phyloP scores from a whole-genome alignment of 2,888 invertebrate genomes.

The Zygogramma bicolorata region DNA sequence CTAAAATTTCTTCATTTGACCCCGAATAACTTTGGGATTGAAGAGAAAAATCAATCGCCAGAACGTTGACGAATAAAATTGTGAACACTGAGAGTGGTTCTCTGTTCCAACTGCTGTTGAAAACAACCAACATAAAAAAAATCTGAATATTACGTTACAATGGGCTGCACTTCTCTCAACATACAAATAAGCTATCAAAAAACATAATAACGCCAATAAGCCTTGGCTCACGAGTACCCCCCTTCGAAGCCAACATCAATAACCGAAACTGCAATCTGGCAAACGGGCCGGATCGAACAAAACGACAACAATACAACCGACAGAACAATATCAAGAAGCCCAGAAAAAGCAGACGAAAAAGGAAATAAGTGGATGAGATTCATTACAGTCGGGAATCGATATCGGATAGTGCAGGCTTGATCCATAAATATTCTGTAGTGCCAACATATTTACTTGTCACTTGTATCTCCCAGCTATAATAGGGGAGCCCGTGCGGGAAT shows the following conservation, averaged over 20 bases:
- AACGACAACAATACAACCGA: slow-evolving; percentile 8
- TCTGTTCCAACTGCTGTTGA: too few species aligned
- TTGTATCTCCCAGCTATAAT: slow-evolving; percentile 50
- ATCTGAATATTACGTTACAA: too few species aligned
- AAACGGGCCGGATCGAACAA: slow-evolving; percentile 4
- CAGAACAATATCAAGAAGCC: slow-evolving; percentile 8
- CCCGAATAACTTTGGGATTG: too few species aligned
- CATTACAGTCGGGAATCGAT: slow-evolving; percentile 37
- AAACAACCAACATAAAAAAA: too few species aligned
- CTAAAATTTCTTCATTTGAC: too few species aligned
- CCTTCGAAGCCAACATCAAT: neutral
- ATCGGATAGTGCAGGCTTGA: slow-evolving; percentile 30
- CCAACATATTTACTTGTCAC: slow-evolving; percentile 54
- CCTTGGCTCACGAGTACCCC: neutral
- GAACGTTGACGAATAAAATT: too few species aligned
- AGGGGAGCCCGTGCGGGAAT: too few species aligned
- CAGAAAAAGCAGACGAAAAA: slow-evolving; percentile 14
- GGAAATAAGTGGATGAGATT: slow-evolving; percentile 29
- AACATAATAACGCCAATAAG: slow-evolving; percentile 18
- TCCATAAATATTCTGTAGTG: slow-evolving; percentile 35
- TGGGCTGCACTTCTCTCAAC: too few species aligned
- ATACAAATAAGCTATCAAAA: too few species aligned
- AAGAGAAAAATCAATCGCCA: too few species aligned
- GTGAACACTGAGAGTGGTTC: too few species aligned
- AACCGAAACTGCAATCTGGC: neutral